Evolutionary conservation across 2,113 vertebrate genomes (phyloP), one percentile per base, ranked within the genome.

Genomic region (Myiozetetes cayanensis): DNA sequence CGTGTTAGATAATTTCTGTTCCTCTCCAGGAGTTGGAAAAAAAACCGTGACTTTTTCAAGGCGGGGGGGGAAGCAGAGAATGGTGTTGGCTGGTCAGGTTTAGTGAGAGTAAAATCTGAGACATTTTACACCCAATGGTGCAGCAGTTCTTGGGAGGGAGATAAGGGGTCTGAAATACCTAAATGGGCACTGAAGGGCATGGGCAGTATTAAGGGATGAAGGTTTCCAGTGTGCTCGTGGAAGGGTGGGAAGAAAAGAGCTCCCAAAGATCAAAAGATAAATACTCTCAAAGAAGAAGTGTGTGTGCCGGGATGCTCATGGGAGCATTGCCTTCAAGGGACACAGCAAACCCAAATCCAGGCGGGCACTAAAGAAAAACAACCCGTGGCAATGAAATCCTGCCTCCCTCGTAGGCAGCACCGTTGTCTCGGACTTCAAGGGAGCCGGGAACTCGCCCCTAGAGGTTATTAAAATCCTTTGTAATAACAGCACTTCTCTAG

Each of bases 101-200:
- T 85, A 68, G 56, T 2, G 4, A 67, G 56, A 55, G 39, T 16
- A 52, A 52, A 52, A 8, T 84, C 56, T 73, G 49, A 84, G 61
- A 81, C 8, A 33, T 92, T 86, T 96, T 93, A 61, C 85, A 71
- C 72, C 25, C 8, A 0, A 65, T 46, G 77, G 84, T 61, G 71
- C 63, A 80, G 78, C 33, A 24, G 24, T 61, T 81, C 78, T 65
- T 1, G 1, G 21, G 50, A 39, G 31, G 39, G 72, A 96, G 88
- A 97, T 80, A 96, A 95, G 82, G 25, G 17, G 13, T 85, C 56
- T 47, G 79, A 91, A 95, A 87, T 95, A 96, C 43, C 86, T 94
- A 82, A 94, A 92, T 66, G 71, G 77, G 63, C 61, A 61, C 83
- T 82, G 73, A 92, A 80, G 77, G 49, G 74, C 90, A 92, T 4